Conservation (phyloP, 2,113 vertebrate genomes). For the Petroica traversi region DNA sequence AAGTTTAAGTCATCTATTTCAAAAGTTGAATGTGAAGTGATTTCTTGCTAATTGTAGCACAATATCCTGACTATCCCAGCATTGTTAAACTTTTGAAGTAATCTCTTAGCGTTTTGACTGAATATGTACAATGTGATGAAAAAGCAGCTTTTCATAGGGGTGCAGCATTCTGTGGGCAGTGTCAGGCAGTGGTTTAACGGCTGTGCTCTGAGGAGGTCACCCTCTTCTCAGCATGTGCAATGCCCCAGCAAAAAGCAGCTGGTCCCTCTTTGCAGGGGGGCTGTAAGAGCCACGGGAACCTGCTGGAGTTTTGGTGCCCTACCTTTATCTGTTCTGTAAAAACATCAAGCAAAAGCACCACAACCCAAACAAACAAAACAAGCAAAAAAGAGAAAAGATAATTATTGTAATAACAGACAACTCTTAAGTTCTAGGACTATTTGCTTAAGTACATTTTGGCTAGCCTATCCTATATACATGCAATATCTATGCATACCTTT, state of each 20-base stretch:
- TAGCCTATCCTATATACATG: not conserved
- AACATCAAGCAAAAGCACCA: not conserved
- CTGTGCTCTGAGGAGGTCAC: not conserved
- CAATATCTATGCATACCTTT: not conserved
- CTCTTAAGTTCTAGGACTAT: not conserved
- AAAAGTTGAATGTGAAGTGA: not conserved
- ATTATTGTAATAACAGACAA: not conserved
- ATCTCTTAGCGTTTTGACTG: not conserved
- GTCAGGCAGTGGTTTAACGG: not conserved
- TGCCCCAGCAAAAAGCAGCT: not conserved
- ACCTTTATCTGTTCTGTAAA: not conserved
- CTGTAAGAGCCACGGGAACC: not conserved
- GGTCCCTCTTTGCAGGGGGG: not conserved
- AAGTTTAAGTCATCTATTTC: not conserved
- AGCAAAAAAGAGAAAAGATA: not conserved
- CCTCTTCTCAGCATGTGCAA: not conserved
- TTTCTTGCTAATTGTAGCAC: not conserved
- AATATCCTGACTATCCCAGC: not conserved
- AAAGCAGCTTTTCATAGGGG: not conserved
- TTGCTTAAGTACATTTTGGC: not conserved
- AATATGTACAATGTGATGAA: not conserved
- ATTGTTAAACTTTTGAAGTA: not conserved
- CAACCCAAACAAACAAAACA: not conserved
- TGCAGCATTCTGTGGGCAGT: accelerated
- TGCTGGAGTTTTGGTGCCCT: not conserved